Percentiles rank a stretch among this genome's conserved stretches.
Evolutionary conservation across 2,797 vertebrate species (phyloP).

Genomic region (Gambelia wislizenii): DNA sequence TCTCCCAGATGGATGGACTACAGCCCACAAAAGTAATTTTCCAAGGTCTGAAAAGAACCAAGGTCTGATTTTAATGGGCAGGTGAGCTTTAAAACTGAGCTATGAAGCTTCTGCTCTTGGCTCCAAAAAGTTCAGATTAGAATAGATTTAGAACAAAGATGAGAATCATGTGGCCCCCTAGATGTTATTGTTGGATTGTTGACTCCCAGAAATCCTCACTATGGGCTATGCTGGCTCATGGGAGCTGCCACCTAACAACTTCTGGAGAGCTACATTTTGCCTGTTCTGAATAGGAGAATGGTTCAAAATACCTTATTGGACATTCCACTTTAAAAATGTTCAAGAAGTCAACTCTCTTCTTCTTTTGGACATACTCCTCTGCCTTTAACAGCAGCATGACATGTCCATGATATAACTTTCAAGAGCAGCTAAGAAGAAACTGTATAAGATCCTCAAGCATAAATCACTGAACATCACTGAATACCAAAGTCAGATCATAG

Average conservation of each 20-base stretch:
- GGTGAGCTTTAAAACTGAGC: neutral
- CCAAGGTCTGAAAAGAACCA: neutral
- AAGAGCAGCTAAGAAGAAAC: too few species aligned
- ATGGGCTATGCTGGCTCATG: too few species aligned
- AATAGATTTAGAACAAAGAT: neutral
- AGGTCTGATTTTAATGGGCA: slow-evolving; percentile 20
- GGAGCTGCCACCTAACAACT: too few species aligned
- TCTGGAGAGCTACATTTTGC: neutral
- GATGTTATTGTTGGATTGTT: too few species aligned
- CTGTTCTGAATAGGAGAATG: neutral
- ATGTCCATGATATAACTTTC: neutral
- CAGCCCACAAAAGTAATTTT: neutral
- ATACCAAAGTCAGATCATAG: too few species aligned
- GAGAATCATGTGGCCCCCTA: neutral
- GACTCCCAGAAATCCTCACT: too few species aligned
- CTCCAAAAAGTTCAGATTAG: too few species aligned
- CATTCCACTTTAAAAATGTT: neutral
- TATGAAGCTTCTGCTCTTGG: neutral
- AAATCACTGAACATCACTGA: too few species aligned
- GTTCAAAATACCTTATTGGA: too few species aligned
- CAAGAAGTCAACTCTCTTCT: too few species aligned
- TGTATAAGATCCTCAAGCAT: too few species aligned
- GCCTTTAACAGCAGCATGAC: too few species aligned
- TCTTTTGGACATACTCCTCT: neutral
- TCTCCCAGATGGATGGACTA: neutral